A percentile compares a stretch with the other conserved stretches of the same genome.
Conservation (phyloP, 23 tunicate species). For the Diplosoma virens region DNA sequence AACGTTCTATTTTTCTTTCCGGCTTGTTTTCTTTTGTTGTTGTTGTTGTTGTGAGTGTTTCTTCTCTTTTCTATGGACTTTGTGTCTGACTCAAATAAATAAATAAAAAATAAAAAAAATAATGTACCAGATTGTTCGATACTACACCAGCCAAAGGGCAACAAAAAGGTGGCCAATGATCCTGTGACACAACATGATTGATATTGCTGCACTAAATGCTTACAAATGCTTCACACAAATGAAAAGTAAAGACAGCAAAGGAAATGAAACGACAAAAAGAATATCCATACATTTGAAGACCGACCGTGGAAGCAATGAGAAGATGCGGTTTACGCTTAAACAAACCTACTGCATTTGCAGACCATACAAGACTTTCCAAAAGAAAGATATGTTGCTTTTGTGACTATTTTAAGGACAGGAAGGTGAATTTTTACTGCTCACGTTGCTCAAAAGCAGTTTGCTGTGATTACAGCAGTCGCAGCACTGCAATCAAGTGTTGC, state of each 20-base stretch:
- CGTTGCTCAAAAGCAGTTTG: slow-evolving; percentile 12
- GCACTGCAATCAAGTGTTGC: slow-evolving; percentile 2
- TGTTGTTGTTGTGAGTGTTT: too few relatives aligned
- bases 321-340: slow-evolving; percentile 1
- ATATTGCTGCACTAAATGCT: slow-evolving; percentile 17
- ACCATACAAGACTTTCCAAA: slow-evolving; percentile 1
- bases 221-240: slow-evolving; percentile 2
- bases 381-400: slow-evolving; percentile 1
- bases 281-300: background rate
- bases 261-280: slow-evolving; percentile 1
- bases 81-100: too few relatives aligned
- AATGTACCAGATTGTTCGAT: slow-evolving; percentile 12
- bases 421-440: slow-evolving; percentile 6
- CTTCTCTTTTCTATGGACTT: too few relatives aligned
- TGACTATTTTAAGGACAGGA: slow-evolving; percentile 5
- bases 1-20: too few relatives aligned
- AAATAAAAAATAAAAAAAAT: background rate
- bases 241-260: background rate
- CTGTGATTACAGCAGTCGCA: slow-evolving; percentile 4
- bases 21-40: too few relatives aligned
- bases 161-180: slow-evolving; percentile 3
- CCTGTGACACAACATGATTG: slow-evolving; percentile 2
- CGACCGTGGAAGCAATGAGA: background rate
- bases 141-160: slow-evolving; percentile 6
- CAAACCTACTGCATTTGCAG: slow-evolving; percentile 1